Base-by-base conservation (phyloP, 2,113 vertebrate species). In the Glaucomys volans region DNA sequence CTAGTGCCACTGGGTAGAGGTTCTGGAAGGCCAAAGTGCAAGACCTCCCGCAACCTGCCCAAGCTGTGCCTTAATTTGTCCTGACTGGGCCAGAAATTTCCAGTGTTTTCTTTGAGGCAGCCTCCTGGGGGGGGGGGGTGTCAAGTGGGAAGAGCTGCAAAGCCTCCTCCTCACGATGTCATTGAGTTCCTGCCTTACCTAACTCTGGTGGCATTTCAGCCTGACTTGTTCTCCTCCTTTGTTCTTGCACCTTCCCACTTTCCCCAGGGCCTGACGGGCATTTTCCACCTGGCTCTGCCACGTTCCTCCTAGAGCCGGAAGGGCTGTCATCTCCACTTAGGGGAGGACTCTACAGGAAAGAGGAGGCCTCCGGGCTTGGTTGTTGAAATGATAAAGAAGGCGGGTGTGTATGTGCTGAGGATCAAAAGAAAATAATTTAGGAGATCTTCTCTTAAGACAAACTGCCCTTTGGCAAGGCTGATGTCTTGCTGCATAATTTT, bases 341-440 rank as follows among this genome's bases (percentile, higher is more conserved):
- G 24, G 17, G 40, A 26, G 30, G 24, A 35, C n/a, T 26, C 17
- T 80, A 47, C 2, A 24, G 35, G 54, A 5, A 8, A 69, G 32
- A 35, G 26, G n/a, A 50, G 40, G 18, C 87, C 13, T 85, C 64
- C 2, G 14, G 35, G 66, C 14, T 30, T n/a, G 5, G 37, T 62
- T 66, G 54, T 69, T 66, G 64, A 50, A 74, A 32, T 42, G 67
- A 75, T 37, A 44, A 44, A 77, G 64, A 4, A 72, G 35, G 37
- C 13, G 14, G 37, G 35, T 57, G 93, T 16, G 4, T 11, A 7
- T 22, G 26, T 24, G 9, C 72, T n/a, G 7, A 13, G 52, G 82
- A 93, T n/a, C n/a, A 59, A 64, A 93, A 87, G n/a, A 52, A 87
- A 90, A 90, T 13, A 86, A 69, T 81, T 90, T 62, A 90, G n/a